A percentile compares a stretch with the other conserved stretches of the same genome.
phyloP scores from a whole-genome alignment of 2,113 vertebrate species.

The Python bivittatus region DNA sequence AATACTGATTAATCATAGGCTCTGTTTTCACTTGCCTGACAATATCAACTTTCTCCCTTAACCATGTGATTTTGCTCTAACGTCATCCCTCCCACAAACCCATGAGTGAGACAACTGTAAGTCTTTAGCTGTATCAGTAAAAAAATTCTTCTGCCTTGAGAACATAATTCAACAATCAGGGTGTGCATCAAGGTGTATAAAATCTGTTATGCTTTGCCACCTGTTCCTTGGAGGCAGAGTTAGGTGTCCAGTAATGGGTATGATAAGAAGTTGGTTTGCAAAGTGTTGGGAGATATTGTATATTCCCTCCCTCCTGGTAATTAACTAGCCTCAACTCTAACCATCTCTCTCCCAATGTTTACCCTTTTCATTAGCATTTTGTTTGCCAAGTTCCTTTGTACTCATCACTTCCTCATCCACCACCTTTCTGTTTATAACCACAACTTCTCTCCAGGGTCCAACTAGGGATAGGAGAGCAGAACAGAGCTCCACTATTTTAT shows the following conservation, averaged over 20 bases:
- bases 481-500: neutral
- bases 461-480: neutral
- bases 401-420: neutral
- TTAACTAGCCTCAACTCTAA: neutral
- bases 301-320: neutral
- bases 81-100: neutral
- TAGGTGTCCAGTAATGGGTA: neutral
- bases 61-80: neutral
- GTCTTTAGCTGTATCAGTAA: neutral
- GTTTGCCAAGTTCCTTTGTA: neutral
- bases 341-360: neutral
- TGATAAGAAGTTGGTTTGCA: neutral
- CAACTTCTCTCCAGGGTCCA: neutral
- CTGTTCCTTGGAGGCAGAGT: neutral
- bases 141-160: neutral
- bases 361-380: neutral
- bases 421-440: neutral
- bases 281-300: neutral
- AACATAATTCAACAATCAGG: neutral
- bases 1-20: neutral
- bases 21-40: neutral
- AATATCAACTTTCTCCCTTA: neutral
- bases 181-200: neutral
- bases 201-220: neutral
- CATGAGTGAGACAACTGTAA: neutral